phyloP scores from a whole-genome alignment of 2,113 vertebrate species.

The Heteronetta atricapilla region DNA sequence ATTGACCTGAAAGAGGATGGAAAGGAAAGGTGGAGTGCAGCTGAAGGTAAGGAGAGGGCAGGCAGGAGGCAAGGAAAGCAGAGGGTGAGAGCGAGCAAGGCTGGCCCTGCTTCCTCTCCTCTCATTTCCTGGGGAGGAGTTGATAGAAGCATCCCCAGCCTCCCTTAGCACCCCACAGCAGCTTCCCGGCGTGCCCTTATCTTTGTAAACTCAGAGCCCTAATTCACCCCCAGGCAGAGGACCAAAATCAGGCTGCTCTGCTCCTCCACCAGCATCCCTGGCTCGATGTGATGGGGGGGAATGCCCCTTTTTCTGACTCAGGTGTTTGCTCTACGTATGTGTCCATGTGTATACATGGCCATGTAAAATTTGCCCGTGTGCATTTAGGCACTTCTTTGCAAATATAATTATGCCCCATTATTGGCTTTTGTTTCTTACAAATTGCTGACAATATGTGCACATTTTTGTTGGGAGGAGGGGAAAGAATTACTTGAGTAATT shows the following conservation, averaged over 20 bases:
- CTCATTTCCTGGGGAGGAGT: neutral
- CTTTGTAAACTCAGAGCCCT: neutral
- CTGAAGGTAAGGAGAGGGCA: neutral
- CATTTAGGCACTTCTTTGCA: neutral
- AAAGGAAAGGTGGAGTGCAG: neutral
- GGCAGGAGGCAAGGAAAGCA: neutral
- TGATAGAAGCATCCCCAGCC: neutral
- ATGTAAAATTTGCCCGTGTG: neutral
- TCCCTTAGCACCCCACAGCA: neutral
- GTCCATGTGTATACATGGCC: neutral
- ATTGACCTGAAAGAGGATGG: neutral
- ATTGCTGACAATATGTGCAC: conserved; percentile 31
- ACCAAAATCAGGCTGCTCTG: accelerated
- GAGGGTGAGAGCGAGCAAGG: neutral
- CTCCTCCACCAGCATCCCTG: neutral
- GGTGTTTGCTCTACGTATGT: neutral
- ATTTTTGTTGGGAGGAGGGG: conserved; percentile 37
- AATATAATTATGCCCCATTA: neutral
- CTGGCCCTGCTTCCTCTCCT: neutral
- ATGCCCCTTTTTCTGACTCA: neutral
- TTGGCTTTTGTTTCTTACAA: conserved; percentile 42
- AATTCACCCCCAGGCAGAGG: neutral
- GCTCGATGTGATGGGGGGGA: neutral
- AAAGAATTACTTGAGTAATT: conserved; percentile 34
- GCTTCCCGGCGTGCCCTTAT: neutral